Base-by-base conservation (phyloP, 1,140 invertebrate genomes). In the Drosophila pallidifrons region DNA sequence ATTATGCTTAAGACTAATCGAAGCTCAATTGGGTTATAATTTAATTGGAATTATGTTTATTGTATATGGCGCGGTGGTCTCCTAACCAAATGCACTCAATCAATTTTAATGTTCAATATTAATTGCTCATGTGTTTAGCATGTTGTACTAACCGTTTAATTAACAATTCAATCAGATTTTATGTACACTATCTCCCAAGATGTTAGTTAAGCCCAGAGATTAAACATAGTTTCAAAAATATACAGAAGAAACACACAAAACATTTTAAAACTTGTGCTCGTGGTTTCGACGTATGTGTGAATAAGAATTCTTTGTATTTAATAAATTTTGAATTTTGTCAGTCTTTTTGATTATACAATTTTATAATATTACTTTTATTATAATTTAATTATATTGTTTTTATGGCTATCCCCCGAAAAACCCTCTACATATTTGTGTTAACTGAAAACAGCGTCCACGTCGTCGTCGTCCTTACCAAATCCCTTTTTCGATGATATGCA, bases 401-500 rank as follows among this genome's bases (percentile, higher is more conserved):
- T 72, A 55, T 73, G 68, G 43, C 47, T 43, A 72, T n/a, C 20
- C 16, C 11, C 51, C 7, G 1, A 67, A 47, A 72, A 63, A 10
- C 16, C 41, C 28, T 43, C 60, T 55, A 15, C 35, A 13, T 79
- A 54, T 77, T 67, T 77, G 72, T 80, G 72, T 83, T 72, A 55
- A 67, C 67, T 75, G 55, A 52, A 61, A 75, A 72, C 69, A 87
- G 80, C 64, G 41, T 51, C 32, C 32, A 72, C 70, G n/a, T 45
- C 49, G 25, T 52, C 49, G 11, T 52, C 49, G 11, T 28, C 32
- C 4, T 82, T 92, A 73, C 87, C 91, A 75, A 92, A 92, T 87
- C 91, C 91, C 54, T 92, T 92, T 82, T 92, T 87, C 30, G 91
- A 92, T 71, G 81, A 88, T 54, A 76, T 79, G 70, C 81, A 52